Evolutionary conservation across 2,888 invertebrate genomes (phyloP).

Genomic region (Aporophyla nigra): DNA sequence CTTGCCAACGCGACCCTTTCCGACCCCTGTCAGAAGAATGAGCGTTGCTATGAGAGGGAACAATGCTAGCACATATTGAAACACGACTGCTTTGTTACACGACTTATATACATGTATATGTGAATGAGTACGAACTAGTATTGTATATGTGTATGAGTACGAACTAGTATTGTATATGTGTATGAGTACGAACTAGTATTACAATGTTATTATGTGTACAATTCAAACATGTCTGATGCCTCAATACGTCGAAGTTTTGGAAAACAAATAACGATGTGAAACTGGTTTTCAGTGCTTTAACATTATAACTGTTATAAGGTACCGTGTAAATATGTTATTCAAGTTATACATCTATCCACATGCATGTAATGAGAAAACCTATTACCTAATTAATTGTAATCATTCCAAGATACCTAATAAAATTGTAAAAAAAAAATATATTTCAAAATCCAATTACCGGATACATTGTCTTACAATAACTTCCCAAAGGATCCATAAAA

Average conservation of each 20-base stretch:
- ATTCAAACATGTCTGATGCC: constrained; percentile 9
- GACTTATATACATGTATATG: constrained; percentile 4
- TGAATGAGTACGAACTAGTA: constrained; percentile 9
- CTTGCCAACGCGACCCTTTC: constrained; percentile 82
- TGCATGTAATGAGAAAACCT: neutral
- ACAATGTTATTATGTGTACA: constrained; percentile 10
- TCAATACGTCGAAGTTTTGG: neutral
- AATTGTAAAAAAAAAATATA: constrained; percentile 1
- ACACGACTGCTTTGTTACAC: constrained; percentile 28
- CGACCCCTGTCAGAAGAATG: constrained; percentile 93
- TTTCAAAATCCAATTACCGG: neutral
- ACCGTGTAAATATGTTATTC: constrained; percentile 12
- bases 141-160: constrained; percentile 11
- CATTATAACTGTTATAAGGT: neutral
- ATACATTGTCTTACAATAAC: neutral
- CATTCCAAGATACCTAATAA: neutral
- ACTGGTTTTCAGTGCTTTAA: constrained; percentile 9
- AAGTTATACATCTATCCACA: neutral
- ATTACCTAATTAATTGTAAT: neutral
- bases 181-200: constrained; percentile 13
- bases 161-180: constrained; percentile 11
- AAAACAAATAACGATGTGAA: constrained; percentile 13
- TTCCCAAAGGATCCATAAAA: neutral
- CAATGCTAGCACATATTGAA: constrained; percentile 88
- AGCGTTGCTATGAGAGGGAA: constrained; percentile 94